Percentiles rank a stretch among this genome's conserved stretches.
These are phyloP conservation scores for Ptilorrhoa leucosticta DNA, from an alignment of 2,113 vertebrate species.

Conservation along the genomic window DNA sequence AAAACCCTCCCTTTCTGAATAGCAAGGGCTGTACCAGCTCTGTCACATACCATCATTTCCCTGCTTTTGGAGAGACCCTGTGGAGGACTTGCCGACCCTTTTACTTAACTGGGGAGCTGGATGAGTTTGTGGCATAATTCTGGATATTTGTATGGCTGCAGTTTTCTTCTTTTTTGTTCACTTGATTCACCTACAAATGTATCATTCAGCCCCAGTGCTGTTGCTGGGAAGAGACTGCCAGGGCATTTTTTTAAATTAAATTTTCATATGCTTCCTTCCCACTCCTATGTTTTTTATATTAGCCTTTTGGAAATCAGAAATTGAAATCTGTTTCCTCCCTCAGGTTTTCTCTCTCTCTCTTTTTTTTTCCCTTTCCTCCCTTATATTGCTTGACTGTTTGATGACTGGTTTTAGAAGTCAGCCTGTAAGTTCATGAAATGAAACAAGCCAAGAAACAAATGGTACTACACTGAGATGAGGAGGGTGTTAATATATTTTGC, in stretches of 20 bases:
- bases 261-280: neutral
- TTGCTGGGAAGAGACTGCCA: neutral
- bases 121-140: neutral
- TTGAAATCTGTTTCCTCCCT: neutral
- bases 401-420: neutral
- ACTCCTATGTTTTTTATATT: neutral
- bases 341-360: rapidly evolving
- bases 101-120: neutral
- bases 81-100: neutral
- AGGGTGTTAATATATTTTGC: neutral
- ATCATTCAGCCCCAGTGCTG: neutral
- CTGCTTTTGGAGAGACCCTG: neutral
- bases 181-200: neutral
- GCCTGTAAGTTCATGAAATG: neutral
- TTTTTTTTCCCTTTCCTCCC: rapidly evolving
- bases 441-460: neutral
- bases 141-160: neutral
- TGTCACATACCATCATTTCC: neutral
- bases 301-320: neutral
- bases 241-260: neutral
- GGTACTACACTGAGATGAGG: neutral
- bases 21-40: neutral
- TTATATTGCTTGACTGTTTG: neutral
- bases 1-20: neutral
- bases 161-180: neutral